Base-by-base conservation (phyloP, 30 jellyfish, hydroid and myxozoan genomes). In the Mastigias papua region DNA sequence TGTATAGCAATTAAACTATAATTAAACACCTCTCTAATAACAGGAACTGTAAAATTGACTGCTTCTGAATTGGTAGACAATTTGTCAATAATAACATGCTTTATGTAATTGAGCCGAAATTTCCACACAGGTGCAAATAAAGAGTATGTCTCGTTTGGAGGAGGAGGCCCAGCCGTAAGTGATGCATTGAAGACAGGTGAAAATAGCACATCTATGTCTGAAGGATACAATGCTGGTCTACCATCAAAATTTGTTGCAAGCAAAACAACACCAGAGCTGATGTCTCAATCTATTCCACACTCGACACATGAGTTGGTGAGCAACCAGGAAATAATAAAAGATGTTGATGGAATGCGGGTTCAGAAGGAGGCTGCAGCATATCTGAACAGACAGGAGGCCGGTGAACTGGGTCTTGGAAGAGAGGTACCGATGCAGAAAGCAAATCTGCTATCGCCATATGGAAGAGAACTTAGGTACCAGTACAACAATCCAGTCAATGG, bases 181-280 rank as follows among this genome's bases (percentile, higher is more conserved):
- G 97, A 89, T 20, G 87, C 88, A 0, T 48, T 81, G 27, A 80
- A 80, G 37, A 30, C 90, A 37, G 90, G 26, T 13, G 76, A 80
- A 0, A 80, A 64, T 19, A 67, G 85, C 2, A 25, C 86, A 0
- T 29, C 89, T 7, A 89, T 89, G 97, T 32, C 85, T 22, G 90
- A 80, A 19, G 97, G 97, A 49, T 80, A 89, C 90, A 89, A 89
- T 70, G 97, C 97, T 17, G 97, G 97, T 16, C 29, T 85, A 29
- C 94, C 94, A 28, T 25, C 92, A 42, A 62, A 51, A 20, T 4
- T 32, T 7, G 37, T 48, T 9, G 75, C 57, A 2, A 20, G 26
- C 50, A 66, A 64, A 29, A 30, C 68, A 4, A 22, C 63, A 1
- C 63, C 90, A 11, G 86, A 75, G 33, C 62, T 48, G 58, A 28